Percentiles rank a stretch among this genome's conserved stretches.
Evolutionary conservation across 2,113 vertebrate species (phyloP).

Genomic region (Malurus elegans): DNA sequence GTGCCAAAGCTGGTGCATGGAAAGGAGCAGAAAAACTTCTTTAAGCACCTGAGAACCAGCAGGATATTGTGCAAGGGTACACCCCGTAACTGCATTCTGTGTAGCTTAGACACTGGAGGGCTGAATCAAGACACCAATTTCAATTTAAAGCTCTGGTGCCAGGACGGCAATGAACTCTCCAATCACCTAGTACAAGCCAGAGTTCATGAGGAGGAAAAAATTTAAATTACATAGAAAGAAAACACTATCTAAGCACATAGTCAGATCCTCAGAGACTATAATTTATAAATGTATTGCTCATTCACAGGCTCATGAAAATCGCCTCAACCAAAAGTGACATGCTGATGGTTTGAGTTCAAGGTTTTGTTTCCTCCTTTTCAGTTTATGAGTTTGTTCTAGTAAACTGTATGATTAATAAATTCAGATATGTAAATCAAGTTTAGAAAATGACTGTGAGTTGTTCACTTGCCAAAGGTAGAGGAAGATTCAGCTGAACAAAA

Average conservation of each 20-base stretch:
- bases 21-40: not conserved
- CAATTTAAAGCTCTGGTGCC: not conserved
- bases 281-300: rapidly evolving
- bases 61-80: not conserved
- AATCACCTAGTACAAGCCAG: not conserved
- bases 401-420: not conserved
- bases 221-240: not conserved
- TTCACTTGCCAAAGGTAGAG: not conserved
- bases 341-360: not conserved
- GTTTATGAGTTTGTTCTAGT: not conserved
- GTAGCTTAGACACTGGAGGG: not conserved
- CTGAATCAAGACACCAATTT: not conserved
- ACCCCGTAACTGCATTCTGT: not conserved
- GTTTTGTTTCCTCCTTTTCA: not conserved
- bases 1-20: not conserved
- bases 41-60: not conserved
- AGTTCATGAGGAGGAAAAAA: not conserved
- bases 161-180: not conserved
- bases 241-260: not conserved
- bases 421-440: not conserved
- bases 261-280: not conserved
- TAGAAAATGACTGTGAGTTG: not conserved
- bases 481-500: not conserved
- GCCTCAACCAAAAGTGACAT: not conserved
- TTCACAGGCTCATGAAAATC: not conserved